A percentile compares a stretch with the other conserved stretches of the same genome.
Conservation (phyloP, 2,797 vertebrate genomes). For the Microcaecilia unicolor region DNA sequence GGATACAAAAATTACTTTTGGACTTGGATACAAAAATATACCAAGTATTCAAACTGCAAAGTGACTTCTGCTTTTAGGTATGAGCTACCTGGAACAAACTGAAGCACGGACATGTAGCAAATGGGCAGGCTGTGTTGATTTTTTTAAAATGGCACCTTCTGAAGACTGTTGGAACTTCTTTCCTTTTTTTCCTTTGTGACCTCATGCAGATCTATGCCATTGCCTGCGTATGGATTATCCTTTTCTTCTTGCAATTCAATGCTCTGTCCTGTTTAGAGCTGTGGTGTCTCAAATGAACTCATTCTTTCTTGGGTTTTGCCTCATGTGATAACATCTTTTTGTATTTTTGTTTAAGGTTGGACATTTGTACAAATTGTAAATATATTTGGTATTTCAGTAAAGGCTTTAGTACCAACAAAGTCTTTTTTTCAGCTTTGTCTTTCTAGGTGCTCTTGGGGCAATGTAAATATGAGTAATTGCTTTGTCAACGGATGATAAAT, state of each 20-base stretch:
- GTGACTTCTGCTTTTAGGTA: constrained; percentile 13
- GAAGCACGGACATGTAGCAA: constrained; percentile 20
- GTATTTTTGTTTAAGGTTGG: constrained; percentile 71
- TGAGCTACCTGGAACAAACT: constrained; percentile 27
- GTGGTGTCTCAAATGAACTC: constrained; percentile 52
- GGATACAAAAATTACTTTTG: constrained; percentile 36
- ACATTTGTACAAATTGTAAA: constrained; percentile 93
- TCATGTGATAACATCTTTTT: constrained; percentile 56
- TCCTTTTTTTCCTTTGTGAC: constrained; percentile 23
- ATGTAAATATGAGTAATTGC: too few relatives aligned
- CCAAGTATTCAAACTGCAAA: constrained; percentile 27
- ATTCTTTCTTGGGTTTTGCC: constrained; percentile 59
- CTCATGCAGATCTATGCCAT: constrained; percentile 35
- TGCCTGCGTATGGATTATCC: constrained; percentile 47
- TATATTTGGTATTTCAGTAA: constrained; percentile 89
- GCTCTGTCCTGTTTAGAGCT: constrained; percentile 50
- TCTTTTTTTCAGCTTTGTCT: too few relatives aligned
- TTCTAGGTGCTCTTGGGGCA: too few relatives aligned
- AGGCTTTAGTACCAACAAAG: constrained; percentile 79
- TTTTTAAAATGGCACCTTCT: constrained; percentile 27
- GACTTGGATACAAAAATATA: constrained; percentile 36
- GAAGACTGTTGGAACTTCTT: constrained; percentile 28
- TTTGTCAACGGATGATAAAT: too few relatives aligned
- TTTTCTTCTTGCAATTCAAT: constrained; percentile 41
- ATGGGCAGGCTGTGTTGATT: constrained; percentile 32